A percentile compares a stretch with the other conserved stretches of the same genome.
phyloP scores from a whole-genome alignment of 1,140 invertebrate genomes.

The Procambarus clarkii region DNA sequence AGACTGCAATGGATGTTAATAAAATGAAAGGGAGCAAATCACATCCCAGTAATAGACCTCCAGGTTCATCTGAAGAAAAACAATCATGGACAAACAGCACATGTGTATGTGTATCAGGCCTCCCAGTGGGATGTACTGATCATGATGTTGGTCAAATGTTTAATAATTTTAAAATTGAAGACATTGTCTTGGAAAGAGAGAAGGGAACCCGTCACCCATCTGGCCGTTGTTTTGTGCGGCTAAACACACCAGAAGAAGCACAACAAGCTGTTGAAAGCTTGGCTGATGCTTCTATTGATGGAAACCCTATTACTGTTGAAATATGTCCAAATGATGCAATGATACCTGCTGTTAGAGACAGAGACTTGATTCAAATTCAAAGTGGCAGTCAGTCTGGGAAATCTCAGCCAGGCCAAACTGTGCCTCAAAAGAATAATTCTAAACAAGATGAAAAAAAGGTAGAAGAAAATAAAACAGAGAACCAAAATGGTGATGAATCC shows the following conservation, averaged over 20 bases:
- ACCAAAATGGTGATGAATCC: constrained; percentile 14
- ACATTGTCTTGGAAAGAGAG: constrained; percentile 63
- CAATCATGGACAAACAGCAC: constrained; percentile 2
- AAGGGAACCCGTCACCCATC: constrained; percentile 49
- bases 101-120: constrained; percentile 59
- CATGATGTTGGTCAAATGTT: constrained; percentile 66
- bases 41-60: background rate
- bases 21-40: background rate
- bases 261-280: constrained; percentile 18
- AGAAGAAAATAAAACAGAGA: constrained; percentile 29
- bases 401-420: background rate
- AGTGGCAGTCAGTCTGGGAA: background rate
- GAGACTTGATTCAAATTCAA: background rate
- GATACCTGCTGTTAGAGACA: constrained; percentile 23
- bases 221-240: constrained; percentile 57
- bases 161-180: constrained; percentile 56
- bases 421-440: background rate
- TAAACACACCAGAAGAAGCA: constrained; percentile 59
- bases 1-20: constrained; percentile 54
- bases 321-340: constrained; percentile 43
- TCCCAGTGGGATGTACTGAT: constrained; percentile 61
- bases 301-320: constrained; percentile 37
- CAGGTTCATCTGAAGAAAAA: constrained; percentile 2
- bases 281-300: constrained; percentile 41
- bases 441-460: background rate